Evolutionary conservation across 92 coral and sea anemone species (phyloP), one percentile per base, ranked within the genome.

Genomic region (Palythoa heliodiscus): DNA sequence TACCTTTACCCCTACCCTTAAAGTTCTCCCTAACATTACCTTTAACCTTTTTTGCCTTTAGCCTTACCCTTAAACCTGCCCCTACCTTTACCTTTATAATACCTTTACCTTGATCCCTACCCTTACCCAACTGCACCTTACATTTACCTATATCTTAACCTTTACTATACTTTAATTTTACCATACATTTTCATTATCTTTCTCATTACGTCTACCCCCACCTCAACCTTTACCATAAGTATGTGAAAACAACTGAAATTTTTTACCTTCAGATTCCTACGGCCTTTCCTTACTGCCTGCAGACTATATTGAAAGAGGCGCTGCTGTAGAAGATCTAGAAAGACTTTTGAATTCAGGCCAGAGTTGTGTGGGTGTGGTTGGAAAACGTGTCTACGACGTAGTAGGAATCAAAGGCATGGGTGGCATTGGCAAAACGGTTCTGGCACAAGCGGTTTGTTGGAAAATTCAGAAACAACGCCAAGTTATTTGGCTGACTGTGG

Each of bases 351-450:
- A 60, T 13, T 79, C 88, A 14, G 87, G 93, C 3, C 77, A 91
- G 73, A 54, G 75, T 12, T 83, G 76, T n/a, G 89, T 91, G 43
- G 93, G 93, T 52, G 93, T 91, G 77, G 88, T 91, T 47, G 93
- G 89, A 7, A 74, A 48, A 50, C 83, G 84, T 7, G 83, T 68
- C 71, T 54, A 87, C 48, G 91, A 91, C 13, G 87, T 91, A 17
- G 88, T 91, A 16, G 93, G 93, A 10, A 88, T 91, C 73, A 76
- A 84, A 57, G 93, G 93, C 11, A 91, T 91, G 93, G 93, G 93
- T 38, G 93, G 93, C 17, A 88, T 91, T 39, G 93, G 93, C 3
- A 91, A 91, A 80, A 91, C 93, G 17, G 93, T 91, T 19, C 76
- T 91, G n/a, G 89, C 91, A 19, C 93, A 91, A 78, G 93, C 93